A percentile compares a stretch with the other conserved stretches of the same genome.
Conservation (phyloP, 2,113 vertebrate genomes). For the Spea bombifrons region DNA sequence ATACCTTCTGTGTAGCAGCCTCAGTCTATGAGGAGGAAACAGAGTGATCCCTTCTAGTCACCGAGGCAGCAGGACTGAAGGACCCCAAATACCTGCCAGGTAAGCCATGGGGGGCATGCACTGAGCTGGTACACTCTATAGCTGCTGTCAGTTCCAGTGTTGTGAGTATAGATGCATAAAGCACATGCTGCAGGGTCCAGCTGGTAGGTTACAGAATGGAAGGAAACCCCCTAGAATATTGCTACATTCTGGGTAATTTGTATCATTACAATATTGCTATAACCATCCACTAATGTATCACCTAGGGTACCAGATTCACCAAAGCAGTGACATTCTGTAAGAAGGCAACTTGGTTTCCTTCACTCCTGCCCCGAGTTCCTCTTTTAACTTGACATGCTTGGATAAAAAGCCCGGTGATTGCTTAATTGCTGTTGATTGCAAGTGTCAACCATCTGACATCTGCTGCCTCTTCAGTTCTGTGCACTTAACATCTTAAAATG, state of each 20-base stretch:
- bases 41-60: conserved; percentile 41
- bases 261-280: not conserved
- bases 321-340: not conserved
- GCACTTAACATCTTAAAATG: conserved; percentile 3
- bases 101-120: conserved; percentile 53
- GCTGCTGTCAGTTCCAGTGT: not conserved
- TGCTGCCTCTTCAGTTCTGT: conserved; percentile 51
- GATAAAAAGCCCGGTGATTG: conserved; percentile 61
- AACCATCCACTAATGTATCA: not conserved
- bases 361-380: conserved; percentile 51
- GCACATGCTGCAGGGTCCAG: conserved; percentile 13
- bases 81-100: conserved; percentile 57
- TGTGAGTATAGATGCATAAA: not conserved
- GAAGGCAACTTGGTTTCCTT: conserved; percentile 42
- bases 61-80: conserved; percentile 49
- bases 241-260: not conserved
- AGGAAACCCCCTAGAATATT: not conserved
- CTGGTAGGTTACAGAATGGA: not conserved
- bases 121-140: not conserved
- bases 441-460: conserved; percentile 55
- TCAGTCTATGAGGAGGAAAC: conserved; percentile 56
- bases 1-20: conserved; percentile 58
- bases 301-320: conserved; percentile 4
- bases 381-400: conserved; percentile 53
- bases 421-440: conserved; percentile 64